phyloP scores from a whole-genome alignment of 2,113 vertebrate species.

The Rhinichthys klamathensis region DNA sequence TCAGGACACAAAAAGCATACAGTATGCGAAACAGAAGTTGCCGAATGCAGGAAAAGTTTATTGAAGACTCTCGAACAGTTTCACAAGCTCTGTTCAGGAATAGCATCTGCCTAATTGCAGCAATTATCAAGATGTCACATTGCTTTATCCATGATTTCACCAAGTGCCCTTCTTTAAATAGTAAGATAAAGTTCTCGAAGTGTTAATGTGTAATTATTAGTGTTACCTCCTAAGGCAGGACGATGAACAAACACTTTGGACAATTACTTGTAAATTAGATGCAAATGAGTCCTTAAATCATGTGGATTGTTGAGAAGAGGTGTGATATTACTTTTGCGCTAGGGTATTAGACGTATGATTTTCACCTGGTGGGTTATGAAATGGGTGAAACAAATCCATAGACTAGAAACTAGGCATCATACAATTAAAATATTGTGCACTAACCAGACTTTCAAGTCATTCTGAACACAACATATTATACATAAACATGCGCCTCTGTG shows the following conservation, averaged over 20 bases:
- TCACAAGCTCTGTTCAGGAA: constrained; percentile 19
- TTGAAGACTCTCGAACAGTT: constrained; percentile 7
- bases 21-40: neutral
- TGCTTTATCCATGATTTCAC: constrained; percentile 22
- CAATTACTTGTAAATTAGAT: neutral
- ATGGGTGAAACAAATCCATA: neutral
- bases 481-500: too few relatives aligned
- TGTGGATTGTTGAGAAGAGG: neutral
- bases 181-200: neutral
- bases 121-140: constrained; percentile 40
- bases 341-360: neutral
- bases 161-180: constrained; percentile 15
- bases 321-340: neutral
- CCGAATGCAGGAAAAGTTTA: neutral
- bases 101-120: constrained; percentile 30
- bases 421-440: too few relatives aligned
- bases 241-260: neutral
- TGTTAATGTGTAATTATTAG: neutral
- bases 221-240: neutral
- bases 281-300: neutral
- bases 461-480: too few relatives aligned
- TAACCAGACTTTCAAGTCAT: too few relatives aligned
- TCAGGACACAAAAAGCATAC: constrained; percentile 11
- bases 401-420: too few relatives aligned
- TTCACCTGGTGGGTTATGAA: neutral